Conservation (phyloP, 1,140 invertebrate genomes). For the Colletes latitarsis region DNA sequence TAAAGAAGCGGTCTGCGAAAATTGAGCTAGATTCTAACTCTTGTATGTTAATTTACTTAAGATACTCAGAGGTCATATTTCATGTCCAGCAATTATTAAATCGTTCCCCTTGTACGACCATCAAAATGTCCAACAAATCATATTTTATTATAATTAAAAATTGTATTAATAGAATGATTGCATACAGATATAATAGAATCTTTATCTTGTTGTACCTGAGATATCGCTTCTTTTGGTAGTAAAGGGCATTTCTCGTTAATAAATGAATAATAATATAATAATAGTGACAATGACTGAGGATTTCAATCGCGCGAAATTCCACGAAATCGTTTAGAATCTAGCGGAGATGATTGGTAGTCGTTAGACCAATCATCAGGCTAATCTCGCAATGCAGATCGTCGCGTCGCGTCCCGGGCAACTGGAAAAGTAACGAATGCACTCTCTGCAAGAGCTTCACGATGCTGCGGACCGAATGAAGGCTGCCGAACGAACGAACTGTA, state of each 20-base stretch:
- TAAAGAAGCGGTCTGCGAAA: not conserved
- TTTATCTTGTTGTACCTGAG: too few species aligned
- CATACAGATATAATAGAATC: too few species aligned
- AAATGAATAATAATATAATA: not conserved
- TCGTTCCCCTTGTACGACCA: too few species aligned
- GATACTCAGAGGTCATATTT: too few species aligned
- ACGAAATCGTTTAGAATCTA: not conserved
- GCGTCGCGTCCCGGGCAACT: not conserved
- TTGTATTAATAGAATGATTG: too few species aligned
- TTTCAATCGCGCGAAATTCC: not conserved
- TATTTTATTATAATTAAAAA: too few species aligned
- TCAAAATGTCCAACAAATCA: too few species aligned
- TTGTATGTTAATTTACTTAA: too few species aligned
- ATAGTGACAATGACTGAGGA: not conserved
- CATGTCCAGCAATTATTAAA: too few species aligned
- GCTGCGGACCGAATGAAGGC: slow-evolving; percentile 29
- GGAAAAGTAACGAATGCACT: slow-evolving; percentile 15
- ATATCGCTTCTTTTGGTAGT: too few species aligned
- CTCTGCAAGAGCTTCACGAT: not conserved
- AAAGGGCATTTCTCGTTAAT: too few species aligned
- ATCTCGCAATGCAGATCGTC: not conserved
- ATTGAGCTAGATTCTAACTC: too few species aligned
- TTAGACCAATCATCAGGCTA: not conserved
- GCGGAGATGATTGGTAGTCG: not conserved
- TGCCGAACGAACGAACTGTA: slow-evolving; percentile 38